Evolutionary conservation across 2,888 invertebrate species (phyloP).

Genomic region (Boloria euphrosyne): DNA sequence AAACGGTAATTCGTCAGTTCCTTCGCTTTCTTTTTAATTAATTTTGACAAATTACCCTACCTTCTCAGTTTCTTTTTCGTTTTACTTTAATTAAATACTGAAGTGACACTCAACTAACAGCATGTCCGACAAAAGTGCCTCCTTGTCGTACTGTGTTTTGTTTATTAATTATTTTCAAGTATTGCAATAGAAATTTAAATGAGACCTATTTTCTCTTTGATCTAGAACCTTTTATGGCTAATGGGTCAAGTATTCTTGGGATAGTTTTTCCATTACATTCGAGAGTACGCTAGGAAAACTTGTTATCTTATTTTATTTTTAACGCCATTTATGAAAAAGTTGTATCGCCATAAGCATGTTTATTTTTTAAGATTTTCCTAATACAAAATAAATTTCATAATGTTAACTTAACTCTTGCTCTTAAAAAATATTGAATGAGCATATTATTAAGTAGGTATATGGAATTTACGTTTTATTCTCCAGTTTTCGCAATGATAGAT

Average conservation of each 20-base stretch:
- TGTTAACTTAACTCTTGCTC: too few species aligned
- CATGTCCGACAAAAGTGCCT: slow-evolving; percentile 56
- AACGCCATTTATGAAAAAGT: slow-evolving; percentile 11
- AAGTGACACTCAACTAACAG: slow-evolving; percentile 72
- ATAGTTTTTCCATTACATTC: slow-evolving; percentile 36
- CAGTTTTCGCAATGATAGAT: too few species aligned
- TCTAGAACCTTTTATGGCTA: slow-evolving; percentile 31
- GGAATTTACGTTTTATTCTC: too few species aligned
- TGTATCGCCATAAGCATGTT: not conserved
- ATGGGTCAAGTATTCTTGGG: slow-evolving; percentile 32
- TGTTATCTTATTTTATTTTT: slow-evolving; percentile 8
- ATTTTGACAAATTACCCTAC: slow-evolving; percentile 81
- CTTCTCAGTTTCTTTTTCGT: slow-evolving; percentile 74
- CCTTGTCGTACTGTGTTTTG: slow-evolving; percentile 53
- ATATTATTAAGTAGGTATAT: too few species aligned
- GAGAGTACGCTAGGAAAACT: slow-evolving; percentile 24
- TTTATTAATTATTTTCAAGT: slow-evolving; percentile 61
- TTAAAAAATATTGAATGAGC: not conserved
- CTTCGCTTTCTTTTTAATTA: slow-evolving; percentile 80
- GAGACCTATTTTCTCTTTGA: slow-evolving; percentile 35
- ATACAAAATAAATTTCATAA: too few species aligned
- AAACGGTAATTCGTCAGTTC: slow-evolving; percentile 66
- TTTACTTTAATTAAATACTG: slow-evolving; percentile 80
- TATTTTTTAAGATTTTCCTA: too few species aligned
- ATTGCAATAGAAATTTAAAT: slow-evolving; percentile 38